Conservation (phyloP, 2,113 vertebrate species). For the Apodemus sylvaticus region DNA sequence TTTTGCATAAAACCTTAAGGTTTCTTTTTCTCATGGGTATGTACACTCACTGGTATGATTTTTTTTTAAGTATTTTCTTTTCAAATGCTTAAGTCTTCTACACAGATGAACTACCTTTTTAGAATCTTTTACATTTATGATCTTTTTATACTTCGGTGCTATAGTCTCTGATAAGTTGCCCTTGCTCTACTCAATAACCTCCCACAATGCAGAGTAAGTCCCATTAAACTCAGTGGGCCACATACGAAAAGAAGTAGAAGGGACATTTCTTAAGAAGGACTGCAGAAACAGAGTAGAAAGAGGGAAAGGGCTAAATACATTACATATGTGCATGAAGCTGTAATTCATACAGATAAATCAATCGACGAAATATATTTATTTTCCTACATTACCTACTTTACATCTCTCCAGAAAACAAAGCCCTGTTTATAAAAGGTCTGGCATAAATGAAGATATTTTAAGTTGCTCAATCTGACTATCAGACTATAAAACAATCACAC, state of each 20-base stretch:
- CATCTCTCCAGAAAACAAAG: not conserved
- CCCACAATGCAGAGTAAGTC: not conserved
- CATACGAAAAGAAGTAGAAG: not conserved
- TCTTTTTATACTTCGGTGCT: not conserved
- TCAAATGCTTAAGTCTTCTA: conserved; percentile 39
- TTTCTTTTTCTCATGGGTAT: not conserved
- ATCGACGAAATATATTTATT: not conserved
- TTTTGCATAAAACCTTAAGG: conserved; percentile 22
- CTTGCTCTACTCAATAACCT: not conserved
- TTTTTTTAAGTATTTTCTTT: conserved; percentile 32
- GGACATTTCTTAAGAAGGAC: not conserved
- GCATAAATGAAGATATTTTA: not conserved
- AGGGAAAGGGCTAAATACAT: not conserved
- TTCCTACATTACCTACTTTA: not conserved
- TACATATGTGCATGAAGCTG: not conserved
- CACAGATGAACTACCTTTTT: not conserved
- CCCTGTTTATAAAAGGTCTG: not conserved
- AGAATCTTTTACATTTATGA: not conserved
- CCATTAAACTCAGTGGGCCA: not conserved
- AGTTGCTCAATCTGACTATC: not conserved
- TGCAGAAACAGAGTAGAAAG: not conserved
- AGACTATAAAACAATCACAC: not conserved
- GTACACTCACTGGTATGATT: not conserved
- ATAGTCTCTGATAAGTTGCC: not conserved
- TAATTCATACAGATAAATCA: not conserved